These are phyloP conservation scores for Temnothorax unifasciatus DNA, from an alignment of 2,888 invertebrate genomes.

Conservation along the genomic window DNA sequence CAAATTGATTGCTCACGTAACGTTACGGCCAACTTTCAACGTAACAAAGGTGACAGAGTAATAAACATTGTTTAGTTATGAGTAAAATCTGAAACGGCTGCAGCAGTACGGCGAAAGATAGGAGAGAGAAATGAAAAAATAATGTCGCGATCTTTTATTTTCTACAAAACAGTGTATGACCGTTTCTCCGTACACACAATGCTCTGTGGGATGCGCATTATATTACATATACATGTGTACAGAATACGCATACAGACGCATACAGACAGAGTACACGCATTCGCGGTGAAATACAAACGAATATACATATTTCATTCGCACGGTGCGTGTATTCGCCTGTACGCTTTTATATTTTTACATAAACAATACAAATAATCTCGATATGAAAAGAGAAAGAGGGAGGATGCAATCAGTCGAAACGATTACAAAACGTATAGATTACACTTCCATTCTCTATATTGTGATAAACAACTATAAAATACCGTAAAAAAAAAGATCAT, in stretches of 20 bases:
- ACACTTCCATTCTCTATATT: not conserved
- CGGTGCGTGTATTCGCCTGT: not conserved
- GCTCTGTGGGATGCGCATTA: not conserved
- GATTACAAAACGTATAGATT: not conserved
- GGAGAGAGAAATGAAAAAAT: slow-evolving; percentile 25
- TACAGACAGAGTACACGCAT: not conserved
- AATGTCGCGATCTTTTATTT: slow-evolving; percentile 35
- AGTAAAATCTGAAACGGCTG: slow-evolving; percentile 17
- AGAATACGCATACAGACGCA: not conserved
- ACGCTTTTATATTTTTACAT: not conserved
- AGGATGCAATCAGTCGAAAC: not conserved
- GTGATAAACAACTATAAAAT: not conserved
- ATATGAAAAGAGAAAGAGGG: not conserved
- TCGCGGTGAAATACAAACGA: slow-evolving; percentile 21
- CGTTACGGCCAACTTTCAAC: not conserved
- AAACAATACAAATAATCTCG: not conserved
- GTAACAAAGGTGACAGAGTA: not conserved
- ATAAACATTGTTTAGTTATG: slow-evolving; percentile 25
- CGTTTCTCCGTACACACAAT: not conserved
- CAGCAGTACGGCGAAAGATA: not conserved
- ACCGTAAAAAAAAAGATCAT: not conserved
- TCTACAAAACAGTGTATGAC: slow-evolving; percentile 24
- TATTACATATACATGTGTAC: not conserved
- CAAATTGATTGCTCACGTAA: not conserved
- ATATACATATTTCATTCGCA: slow-evolving; percentile 20